Base-by-base conservation (phyloP, 2,113 vertebrate species). In the Tinamus guttatus region DNA sequence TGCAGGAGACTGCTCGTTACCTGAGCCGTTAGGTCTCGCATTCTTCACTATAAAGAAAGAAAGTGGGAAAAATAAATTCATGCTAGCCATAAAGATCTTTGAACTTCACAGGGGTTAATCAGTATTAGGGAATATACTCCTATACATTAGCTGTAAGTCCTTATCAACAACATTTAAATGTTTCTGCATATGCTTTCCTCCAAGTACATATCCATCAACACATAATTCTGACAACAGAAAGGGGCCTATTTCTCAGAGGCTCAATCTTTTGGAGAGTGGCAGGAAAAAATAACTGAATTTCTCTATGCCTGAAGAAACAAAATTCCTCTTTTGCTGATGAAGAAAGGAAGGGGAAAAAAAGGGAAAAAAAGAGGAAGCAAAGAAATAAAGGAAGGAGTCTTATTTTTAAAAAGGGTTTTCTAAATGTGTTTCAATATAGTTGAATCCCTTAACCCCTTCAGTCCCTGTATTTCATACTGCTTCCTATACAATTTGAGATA, bases 1-100 rank as follows among this genome's bases (percentile, higher is more conserved):
- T 96, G 98, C 97, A 99, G 98, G 94, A 99, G 97, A 93, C 98
- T 98, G 98, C 99, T 99, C n/a, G 98, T 99, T 97, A 99, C 98
- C 91, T 98, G 98, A 59, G 99, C 99, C 0, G 95, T 97, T 95
- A 99, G 97, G 95, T 99, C 98, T 98, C 93, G 97, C 99, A 99
- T 99, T 91, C 92, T 98, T 98, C 98, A 97, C 98, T 98, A 93
- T 13, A 95, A 94, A 93, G 14, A 97, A 71, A 95, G 13, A 87
- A 60, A 60, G 11, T 51, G 2, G 4, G 24, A 87, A 43, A 69
- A n/a, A 8, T 2, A 60, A 20, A 69, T 25, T 54, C 45, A 5
- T 6, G 45, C 82, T 59, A 97, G 34, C 24, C 73, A 73, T 20
- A 63, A 83, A 22, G 13, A 40, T 17, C 74, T 56, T 64, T 58